Conservation (phyloP, 2,113 vertebrate genomes). For the Ctenomys sociabilis region DNA sequence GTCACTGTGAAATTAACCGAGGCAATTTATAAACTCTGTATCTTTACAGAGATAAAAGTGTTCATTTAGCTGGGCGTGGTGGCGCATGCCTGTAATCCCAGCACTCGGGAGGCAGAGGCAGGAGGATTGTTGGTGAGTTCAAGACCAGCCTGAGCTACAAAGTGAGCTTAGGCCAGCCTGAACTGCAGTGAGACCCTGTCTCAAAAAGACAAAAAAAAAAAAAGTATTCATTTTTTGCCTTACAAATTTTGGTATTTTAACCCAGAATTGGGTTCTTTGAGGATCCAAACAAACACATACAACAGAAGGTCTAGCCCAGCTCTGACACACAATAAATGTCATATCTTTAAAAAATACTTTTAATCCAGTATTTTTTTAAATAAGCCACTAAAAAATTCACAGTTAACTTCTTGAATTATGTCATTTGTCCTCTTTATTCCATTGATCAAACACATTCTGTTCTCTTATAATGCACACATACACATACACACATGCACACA, state of each 20-base stretch:
- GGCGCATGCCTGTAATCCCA: too few relatives aligned
- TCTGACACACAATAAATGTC: neutral
- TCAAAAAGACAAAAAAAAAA: too few relatives aligned
- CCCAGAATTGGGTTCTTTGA: neutral
- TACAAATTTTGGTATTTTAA: neutral
- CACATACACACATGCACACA: slow-evolving; percentile 48
- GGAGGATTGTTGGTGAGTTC: too few relatives aligned
- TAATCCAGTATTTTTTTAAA: neutral
- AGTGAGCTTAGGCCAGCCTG: too few relatives aligned
- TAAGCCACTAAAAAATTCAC: slow-evolving; percentile 38
- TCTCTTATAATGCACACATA: neutral
- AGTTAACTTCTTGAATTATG: neutral
- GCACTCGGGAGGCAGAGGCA: too few relatives aligned
- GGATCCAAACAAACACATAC: neutral
- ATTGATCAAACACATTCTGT: slow-evolving; percentile 39
- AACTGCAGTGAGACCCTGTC: too few relatives aligned
- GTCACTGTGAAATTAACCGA: neutral
- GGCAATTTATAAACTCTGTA: neutral
- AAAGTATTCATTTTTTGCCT: slow-evolving; percentile 1
- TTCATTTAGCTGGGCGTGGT: too few relatives aligned
- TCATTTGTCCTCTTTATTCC: neutral
- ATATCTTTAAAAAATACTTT: neutral
- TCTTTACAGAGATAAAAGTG: neutral
- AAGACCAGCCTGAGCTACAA: too few relatives aligned
- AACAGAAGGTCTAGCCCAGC: neutral